Evolutionary conservation across 2,888 invertebrate species (phyloP).

Genomic region (Sarcophaga carnaria): DNA sequence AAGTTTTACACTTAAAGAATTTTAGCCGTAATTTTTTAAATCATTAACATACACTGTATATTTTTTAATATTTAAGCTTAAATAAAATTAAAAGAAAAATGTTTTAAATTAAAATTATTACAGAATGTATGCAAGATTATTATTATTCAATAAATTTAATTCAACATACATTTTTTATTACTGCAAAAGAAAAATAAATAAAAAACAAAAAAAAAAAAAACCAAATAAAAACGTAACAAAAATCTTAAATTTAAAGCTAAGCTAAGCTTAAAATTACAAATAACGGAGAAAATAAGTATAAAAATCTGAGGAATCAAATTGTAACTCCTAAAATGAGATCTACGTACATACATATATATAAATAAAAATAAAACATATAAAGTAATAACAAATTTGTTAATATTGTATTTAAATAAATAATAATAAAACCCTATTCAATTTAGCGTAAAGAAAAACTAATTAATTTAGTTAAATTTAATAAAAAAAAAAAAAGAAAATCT

Average conservation of each 20-base stretch:
- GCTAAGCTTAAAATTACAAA: background rate
- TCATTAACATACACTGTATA: constrained; percentile 25
- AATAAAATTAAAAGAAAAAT: constrained; percentile 43
- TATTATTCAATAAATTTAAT: constrained; percentile 77
- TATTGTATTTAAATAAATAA: constrained; percentile 55
- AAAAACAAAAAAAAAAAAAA: constrained; percentile 13
- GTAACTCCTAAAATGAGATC: constrained; percentile 30
- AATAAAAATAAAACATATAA: constrained; percentile 22
- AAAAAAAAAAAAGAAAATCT: constrained; percentile 65
- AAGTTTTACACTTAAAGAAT: constrained; percentile 28
- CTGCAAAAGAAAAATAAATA: constrained; percentile 54
- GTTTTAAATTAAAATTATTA: constrained; percentile 59
- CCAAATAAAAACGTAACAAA: background rate
- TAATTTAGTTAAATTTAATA: constrained; percentile 74
- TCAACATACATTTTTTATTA: constrained; percentile 35
- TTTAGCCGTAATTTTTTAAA: constrained; percentile 50
- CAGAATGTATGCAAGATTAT: constrained; percentile 73
- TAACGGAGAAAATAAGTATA: constrained; percentile 35
- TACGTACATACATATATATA: background rate
- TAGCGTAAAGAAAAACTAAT: constrained; percentile 68
- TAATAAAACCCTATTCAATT: constrained; percentile 50
- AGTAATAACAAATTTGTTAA: constrained; percentile 61
- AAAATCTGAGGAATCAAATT: constrained; percentile 41
- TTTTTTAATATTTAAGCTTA: constrained; percentile 63
- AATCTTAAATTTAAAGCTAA: background rate